Percentiles rank a stretch among this genome's conserved stretches.
phyloP scores from a whole-genome alignment of 2,113 vertebrate genomes.

The mouse (Mus musculus) region DNA sequence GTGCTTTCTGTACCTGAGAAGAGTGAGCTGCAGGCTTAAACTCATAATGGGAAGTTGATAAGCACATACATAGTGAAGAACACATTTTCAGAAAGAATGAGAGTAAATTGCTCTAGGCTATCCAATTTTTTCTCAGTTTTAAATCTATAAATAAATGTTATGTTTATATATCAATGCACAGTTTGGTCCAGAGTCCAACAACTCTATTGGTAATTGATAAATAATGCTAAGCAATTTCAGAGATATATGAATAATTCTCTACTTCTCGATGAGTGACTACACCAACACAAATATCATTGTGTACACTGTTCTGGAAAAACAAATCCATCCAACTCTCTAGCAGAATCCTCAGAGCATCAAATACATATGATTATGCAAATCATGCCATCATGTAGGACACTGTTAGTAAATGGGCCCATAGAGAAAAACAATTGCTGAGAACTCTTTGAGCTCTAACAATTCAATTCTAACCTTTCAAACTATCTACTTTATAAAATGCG shows the following conservation, averaged over 20 bases:
- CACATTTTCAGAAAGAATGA: background rate
- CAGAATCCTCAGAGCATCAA: background rate
- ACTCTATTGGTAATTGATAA: background rate
- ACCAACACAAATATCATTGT: background rate
- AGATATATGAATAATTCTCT: background rate
- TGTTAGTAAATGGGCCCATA: background rate
- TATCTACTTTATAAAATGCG: background rate
- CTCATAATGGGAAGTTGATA: background rate
- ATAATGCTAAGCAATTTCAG: background rate
- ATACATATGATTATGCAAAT: background rate
- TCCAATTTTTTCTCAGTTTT: background rate
- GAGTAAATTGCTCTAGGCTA: background rate
- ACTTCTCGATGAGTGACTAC: background rate
- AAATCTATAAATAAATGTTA: background rate
- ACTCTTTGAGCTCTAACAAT: background rate
- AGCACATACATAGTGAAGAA: background rate
- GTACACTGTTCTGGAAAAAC: background rate
- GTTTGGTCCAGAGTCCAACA: background rate
- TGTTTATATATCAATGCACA: background rate
- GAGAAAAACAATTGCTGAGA: background rate
- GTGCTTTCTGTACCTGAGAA: background rate
- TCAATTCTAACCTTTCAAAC: background rate
- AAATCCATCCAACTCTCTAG: background rate
- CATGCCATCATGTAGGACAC: background rate
- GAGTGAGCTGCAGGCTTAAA: background rate